A percentile compares a stretch with the other conserved stretches of the same genome.
phyloP scores from a whole-genome alignment of 1,140 invertebrate species.

The Mesaphorura yosii region DNA sequence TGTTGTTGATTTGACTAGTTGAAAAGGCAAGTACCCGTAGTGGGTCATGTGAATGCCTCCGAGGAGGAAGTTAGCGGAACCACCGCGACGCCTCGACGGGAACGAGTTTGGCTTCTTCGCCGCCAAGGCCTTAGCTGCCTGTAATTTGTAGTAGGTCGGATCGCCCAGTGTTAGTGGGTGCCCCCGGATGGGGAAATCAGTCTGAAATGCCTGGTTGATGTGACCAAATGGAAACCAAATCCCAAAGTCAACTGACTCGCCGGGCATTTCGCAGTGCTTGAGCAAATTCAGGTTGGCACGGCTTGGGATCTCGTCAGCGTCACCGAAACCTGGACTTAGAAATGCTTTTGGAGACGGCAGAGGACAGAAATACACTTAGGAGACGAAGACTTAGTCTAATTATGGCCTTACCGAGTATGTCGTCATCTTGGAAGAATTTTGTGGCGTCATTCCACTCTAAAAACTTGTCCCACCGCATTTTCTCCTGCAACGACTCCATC shows the following conservation, averaged over 20 bases:
- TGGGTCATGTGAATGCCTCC: conserved; percentile 15
- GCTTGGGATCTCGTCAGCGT: conserved; percentile 9
- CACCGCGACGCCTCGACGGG: background rate
- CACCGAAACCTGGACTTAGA: conserved; percentile 10
- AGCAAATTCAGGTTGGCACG: conserved; percentile 4
- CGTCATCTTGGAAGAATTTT: background rate
- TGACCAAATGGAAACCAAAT: conserved; percentile 15
- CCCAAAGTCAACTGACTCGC: conserved; percentile 6
- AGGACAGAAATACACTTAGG: background rate
- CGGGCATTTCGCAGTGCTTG: conserved; percentile 4
- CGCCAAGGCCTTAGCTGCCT: background rate
- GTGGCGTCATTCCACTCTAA: conserved; percentile 12
- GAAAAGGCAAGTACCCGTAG: conserved; percentile 10
- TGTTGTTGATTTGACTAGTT: background rate
- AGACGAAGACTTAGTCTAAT: background rate
- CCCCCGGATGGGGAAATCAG: conserved; percentile 6
- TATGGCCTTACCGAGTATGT: conserved; percentile 3
- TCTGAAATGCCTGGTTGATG: background rate
- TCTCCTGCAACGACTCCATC: conserved; percentile 6
- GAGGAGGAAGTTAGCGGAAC: background rate
- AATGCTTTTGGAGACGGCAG: too few species aligned
- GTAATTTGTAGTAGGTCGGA: conserved; percentile 9
- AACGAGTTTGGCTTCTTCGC: background rate
- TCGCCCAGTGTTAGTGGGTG: conserved; percentile 4
- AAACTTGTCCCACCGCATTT: conserved; percentile 8